Conservation (phyloP, 2,797 vertebrate species). For the Smutsia gigantea region DNA sequence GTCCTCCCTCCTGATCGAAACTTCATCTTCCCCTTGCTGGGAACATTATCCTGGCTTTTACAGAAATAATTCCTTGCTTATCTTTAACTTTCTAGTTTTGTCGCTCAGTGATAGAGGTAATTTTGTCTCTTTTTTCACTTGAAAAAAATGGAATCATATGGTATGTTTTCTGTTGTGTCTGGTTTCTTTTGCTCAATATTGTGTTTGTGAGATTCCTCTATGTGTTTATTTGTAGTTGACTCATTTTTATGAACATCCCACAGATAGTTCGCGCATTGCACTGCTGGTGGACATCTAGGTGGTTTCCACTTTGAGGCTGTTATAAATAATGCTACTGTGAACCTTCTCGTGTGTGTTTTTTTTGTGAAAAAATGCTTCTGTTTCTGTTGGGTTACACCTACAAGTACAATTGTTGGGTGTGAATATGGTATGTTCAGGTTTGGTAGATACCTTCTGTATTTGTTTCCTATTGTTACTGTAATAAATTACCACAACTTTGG, state of each 20-base stretch:
- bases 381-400: background rate
- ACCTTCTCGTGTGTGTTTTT: background rate
- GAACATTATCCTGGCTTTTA: background rate
- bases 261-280: background rate
- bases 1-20: background rate
- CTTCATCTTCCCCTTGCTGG: background rate
- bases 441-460: background rate
- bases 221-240: background rate
- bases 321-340: background rate
- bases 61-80: background rate
- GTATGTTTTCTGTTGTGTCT: background rate
- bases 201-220: conserved; percentile 14
- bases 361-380: background rate
- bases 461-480: background rate
- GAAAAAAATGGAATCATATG: background rate
- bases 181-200: background rate
- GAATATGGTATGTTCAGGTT: background rate
- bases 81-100: conserved; percentile 30
- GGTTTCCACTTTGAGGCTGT: background rate
- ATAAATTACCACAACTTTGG: background rate
- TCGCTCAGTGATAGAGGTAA: background rate
- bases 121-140: conserved; percentile 14
- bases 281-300: background rate
- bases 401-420: background rate
- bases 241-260: background rate